Base-by-base conservation (phyloP, 2,888 invertebrate species). In the Dasypolia templi region DNA sequence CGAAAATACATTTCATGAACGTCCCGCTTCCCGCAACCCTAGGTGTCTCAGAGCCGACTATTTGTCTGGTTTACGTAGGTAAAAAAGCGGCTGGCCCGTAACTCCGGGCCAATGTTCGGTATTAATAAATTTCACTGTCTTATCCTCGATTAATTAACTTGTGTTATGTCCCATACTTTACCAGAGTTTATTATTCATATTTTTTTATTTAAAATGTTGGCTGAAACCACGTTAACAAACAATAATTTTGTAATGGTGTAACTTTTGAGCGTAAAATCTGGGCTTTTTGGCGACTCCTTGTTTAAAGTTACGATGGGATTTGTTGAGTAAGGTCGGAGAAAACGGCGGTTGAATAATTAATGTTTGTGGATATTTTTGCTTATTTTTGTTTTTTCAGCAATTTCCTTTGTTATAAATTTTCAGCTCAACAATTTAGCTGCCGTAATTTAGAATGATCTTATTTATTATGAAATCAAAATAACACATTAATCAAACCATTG, bases 71-170 rank as follows among this genome's bases (percentile, higher is more conserved):
- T 87, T 87, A 88, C 86, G 79, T 86, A 86, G 90, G 90, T 91
- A 91, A 91, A 91, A 91, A 91, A 85, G 83, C 85, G 83, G 75
- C 70, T 75, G 84, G 65, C 67, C 70, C 65, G 80, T 86, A 83
- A 86, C 80, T 64, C 86, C 82, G 59, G 58, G 42, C 75, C 83
- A 66, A 72, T 72, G 72, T 69, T 68, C 77, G 67, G 81, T 74
- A 87, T 90, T 91, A 91, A 91, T 91, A 90, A 92, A 90, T 92
- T 91, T 88, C 88, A 88, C 86, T 86, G 88, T 89, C 88, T 88
- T 86, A 86, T 77, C 82, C 85, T 72, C 87, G 84, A 90, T 91
- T 93, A 91, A 92, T 92, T 91, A 91, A 91, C 90, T 89, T 89
- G 87, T 89, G 89, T 74, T 76, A 68, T 67, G 75, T 51, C 87